These are phyloP conservation scores for Tragelaphus strepsiceros DNA, from an alignment of 2,113 vertebrate genomes.

Conservation along the genomic window DNA sequence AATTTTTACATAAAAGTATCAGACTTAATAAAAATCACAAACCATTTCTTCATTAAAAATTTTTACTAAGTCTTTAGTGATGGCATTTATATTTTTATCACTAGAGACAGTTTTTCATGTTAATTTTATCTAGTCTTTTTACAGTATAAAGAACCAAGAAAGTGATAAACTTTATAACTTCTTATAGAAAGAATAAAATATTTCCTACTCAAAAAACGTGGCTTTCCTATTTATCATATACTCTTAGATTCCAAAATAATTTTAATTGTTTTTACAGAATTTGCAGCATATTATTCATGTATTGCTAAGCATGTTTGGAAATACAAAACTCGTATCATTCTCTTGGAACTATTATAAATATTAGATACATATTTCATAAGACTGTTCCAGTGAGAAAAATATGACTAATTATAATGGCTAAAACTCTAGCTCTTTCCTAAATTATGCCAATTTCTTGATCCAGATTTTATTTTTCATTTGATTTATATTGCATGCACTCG, in stretches of 20 bases:
- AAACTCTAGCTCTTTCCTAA: neutral
- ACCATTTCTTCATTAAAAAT: neutral
- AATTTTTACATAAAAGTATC: neutral
- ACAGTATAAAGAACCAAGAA: neutral
- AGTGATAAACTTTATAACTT: neutral
- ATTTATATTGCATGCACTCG: neutral
- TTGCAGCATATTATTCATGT: neutral
- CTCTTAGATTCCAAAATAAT: neutral
- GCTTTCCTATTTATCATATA: neutral
- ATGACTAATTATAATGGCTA: neutral
- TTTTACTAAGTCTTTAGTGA: neutral
- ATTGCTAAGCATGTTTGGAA: neutral
- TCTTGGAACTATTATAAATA: neutral
- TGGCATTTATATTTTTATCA: neutral
- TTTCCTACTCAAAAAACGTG: neutral
- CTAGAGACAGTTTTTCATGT: neutral
- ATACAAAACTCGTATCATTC: neutral
- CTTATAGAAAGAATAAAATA: neutral
- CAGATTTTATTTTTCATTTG: neutral
- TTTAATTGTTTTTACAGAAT: neutral
- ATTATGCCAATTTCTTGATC: neutral
- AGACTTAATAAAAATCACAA: neutral
- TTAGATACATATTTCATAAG: slow-evolving; percentile 15
- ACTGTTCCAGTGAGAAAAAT: neutral
- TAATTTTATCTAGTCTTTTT: neutral